Percentiles rank a stretch among this genome's conserved stretches.
These are phyloP conservation scores for Eristalinus aeneus DNA, from an alignment of 2,888 invertebrate genomes.

Conservation along the genomic window DNA sequence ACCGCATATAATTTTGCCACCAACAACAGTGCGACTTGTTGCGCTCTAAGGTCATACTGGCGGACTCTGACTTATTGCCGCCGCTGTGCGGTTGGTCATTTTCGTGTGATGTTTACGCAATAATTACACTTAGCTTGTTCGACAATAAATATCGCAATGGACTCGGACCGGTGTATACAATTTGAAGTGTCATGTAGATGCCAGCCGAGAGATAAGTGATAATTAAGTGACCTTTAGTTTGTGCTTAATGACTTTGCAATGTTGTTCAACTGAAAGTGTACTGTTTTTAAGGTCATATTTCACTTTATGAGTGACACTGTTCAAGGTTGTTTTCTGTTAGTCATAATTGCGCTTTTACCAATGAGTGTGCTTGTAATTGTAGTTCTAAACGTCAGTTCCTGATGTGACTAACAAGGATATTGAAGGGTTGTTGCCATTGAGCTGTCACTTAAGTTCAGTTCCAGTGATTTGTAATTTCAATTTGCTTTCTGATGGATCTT, in stretches of 20 bases:
- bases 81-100: constrained; percentile 48
- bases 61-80: constrained; percentile 41
- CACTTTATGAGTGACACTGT: constrained; percentile 19
- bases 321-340: constrained; percentile 19
- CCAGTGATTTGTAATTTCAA: too few species aligned
- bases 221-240: constrained; percentile 52
- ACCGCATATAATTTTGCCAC: neutral
- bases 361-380: neutral
- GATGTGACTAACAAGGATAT: neutral
- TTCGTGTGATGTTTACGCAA: constrained; percentile 53
- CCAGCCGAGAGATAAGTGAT: constrained; percentile 44
- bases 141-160: constrained; percentile 45
- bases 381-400: neutral
- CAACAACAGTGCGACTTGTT: constrained; percentile 30
- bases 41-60: constrained; percentile 52
- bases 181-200: constrained; percentile 46
- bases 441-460: too few species aligned
- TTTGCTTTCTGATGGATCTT: too few species aligned
- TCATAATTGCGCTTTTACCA: neutral
- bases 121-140: constrained; percentile 45
- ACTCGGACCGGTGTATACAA: constrained; percentile 11
- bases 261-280: constrained; percentile 28
- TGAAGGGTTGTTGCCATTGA: neutral
- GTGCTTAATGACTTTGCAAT: constrained; percentile 27
- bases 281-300: constrained; percentile 12